A percentile compares a stretch with the other conserved stretches of the same genome.
Conservation (phyloP, 2,888 invertebrate genomes). For the Meloe dianella region DNA sequence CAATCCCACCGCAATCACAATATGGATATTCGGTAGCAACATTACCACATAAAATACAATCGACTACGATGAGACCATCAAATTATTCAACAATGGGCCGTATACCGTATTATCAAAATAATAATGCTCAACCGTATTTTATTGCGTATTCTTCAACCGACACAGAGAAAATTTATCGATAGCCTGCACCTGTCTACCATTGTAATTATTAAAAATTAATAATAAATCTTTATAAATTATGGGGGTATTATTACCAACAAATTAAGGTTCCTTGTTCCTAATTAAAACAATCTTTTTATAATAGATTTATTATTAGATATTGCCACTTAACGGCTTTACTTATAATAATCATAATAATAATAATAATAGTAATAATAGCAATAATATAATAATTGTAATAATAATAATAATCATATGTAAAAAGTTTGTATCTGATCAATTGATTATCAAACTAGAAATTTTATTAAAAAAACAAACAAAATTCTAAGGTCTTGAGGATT, state of each 20-base stretch:
- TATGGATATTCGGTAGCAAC: constrained; percentile 69
- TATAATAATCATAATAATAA: constrained; percentile 26
- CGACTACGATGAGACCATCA: constrained; percentile 62
- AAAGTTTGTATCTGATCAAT: constrained; percentile 45
- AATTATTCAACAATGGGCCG: constrained; percentile 69
- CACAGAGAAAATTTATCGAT: constrained; percentile 66
- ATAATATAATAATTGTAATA: constrained; percentile 27
- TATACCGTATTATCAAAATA: constrained; percentile 62
- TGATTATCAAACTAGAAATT: constrained; percentile 28
- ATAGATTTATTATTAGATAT: constrained; percentile 44
- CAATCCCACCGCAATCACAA: constrained; percentile 49
- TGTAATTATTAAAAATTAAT: not conserved
- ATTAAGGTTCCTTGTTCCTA: not conserved
- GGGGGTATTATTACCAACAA: not conserved
- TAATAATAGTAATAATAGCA: constrained; percentile 2
- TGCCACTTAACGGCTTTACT: constrained; percentile 40
- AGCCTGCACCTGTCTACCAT: constrained; percentile 50
- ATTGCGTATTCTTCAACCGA: constrained; percentile 67
- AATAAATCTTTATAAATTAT: not conserved
- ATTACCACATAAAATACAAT: constrained; percentile 70
- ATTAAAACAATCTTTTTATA: constrained; percentile 31
- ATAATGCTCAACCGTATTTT: constrained; percentile 64
- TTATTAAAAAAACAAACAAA: constrained; percentile 20
- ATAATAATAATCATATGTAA: constrained; percentile 41
- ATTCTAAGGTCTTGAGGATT: constrained; percentile 11